These are phyloP conservation scores for Thera obeliscata DNA, from an alignment of 2,888 invertebrate genomes.

Conservation along the genomic window DNA sequence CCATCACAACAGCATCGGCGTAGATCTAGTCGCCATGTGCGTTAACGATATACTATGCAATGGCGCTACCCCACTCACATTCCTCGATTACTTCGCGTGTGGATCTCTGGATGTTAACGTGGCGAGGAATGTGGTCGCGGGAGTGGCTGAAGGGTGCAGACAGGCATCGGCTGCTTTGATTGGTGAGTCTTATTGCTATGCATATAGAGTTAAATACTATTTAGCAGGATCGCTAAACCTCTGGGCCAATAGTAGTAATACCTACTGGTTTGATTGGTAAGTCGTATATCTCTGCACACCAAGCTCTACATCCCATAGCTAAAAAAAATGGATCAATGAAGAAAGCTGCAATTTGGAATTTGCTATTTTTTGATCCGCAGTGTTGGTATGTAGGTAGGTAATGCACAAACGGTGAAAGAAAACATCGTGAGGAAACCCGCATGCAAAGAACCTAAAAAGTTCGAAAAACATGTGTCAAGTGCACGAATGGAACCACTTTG, in stretches of 20 bases:
- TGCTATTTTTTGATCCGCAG: no score
- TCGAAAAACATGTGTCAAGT: no score
- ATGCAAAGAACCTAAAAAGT: no score
- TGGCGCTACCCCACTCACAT: conserved; percentile 97
- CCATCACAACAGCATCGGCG: conserved; percentile 92
- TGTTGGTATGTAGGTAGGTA: no score
- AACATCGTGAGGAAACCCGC: no score
- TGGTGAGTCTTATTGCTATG: conserved; percentile 81
- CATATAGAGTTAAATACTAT: not conserved
- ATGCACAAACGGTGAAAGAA: no score
- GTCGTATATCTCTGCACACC: not conserved
- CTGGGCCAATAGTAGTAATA: not conserved
- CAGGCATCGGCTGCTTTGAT: conserved; percentile 93
- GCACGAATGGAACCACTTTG: no score
- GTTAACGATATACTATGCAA: conserved; percentile 98
- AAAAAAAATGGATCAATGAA: no score
- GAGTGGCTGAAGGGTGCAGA: conserved; percentile 93
- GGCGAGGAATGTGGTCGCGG: conserved; percentile 89
- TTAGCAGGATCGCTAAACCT: not conserved
- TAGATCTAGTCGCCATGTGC: conserved; percentile 99
- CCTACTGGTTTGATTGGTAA: not conserved
- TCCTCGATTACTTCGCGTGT: conserved; percentile 98
- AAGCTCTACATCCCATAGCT: no score
- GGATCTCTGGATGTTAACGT: conserved; percentile 89
- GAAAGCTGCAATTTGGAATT: no score